Evolutionary conservation across 2,113 vertebrate species (phyloP).

Genomic region (Callocephalon fimbriatum): DNA sequence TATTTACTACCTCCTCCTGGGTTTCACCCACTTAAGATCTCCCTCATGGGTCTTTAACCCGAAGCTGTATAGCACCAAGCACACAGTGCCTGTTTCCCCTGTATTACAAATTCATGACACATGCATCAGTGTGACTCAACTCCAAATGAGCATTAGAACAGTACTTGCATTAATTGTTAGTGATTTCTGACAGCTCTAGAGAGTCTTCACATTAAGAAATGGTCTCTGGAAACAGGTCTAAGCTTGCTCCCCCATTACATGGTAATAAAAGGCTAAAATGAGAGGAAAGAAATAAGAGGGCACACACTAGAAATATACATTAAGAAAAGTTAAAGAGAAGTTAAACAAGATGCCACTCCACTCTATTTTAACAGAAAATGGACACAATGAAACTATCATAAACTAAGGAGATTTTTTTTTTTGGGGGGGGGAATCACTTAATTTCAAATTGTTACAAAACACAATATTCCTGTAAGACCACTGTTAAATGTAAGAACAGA

Average conservation of each 20-base stretch:
- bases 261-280: slow-evolving; percentile 37
- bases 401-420: neutral
- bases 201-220: slow-evolving; percentile 58
- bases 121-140: slow-evolving; percentile 34
- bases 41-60: slow-evolving; percentile 28
- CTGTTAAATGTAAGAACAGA: neutral
- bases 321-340: neutral
- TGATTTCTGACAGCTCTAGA: slow-evolving; percentile 67
- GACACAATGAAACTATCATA: neutral
- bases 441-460: neutral
- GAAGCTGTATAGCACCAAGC: neutral
- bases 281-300: neutral
- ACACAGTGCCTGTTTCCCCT: neutral
- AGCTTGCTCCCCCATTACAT: slow-evolving; percentile 34
- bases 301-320: neutral
- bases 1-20: slow-evolving; percentile 57
- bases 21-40: slow-evolving; percentile 46
- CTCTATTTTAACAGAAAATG: neutral
- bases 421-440: neutral
- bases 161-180: slow-evolving; percentile 61
- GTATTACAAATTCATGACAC: neutral
- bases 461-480: neutral
- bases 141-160: slow-evolving; percentile 32
- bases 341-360: neutral
- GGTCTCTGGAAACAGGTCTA: slow-evolving; percentile 65